phyloP scores from a whole-genome alignment of 2,113 vertebrate genomes.

The Clarias magur region DNA sequence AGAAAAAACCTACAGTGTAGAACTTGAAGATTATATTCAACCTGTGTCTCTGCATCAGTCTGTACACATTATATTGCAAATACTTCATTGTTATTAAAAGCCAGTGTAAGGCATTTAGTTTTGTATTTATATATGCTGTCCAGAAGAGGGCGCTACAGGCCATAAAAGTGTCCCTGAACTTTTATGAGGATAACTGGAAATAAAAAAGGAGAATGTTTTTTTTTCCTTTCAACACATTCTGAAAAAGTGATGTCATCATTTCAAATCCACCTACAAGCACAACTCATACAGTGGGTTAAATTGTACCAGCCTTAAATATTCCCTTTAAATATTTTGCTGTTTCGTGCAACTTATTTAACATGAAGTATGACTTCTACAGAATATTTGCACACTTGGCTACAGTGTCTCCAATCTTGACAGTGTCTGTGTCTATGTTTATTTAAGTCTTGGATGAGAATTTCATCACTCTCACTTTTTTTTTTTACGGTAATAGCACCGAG shows the following conservation, averaged over 20 bases:
- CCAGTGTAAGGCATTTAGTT: slow-evolving; percentile 40
- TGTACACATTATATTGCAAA: slow-evolving; percentile 21
- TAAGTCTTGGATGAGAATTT: slow-evolving; percentile 73
- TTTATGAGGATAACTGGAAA: slow-evolving; percentile 52
- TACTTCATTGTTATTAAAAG: slow-evolving; percentile 36
- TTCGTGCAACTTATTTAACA: neutral
- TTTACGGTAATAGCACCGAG: neutral
- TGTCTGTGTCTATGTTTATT: slow-evolving; percentile 68
- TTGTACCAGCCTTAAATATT: neutral
- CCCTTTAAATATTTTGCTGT: neutral
- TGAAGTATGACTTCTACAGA: neutral
- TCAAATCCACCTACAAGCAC: neutral
- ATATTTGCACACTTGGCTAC: slow-evolving; percentile 39
- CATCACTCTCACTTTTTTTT: slow-evolving; percentile 40
- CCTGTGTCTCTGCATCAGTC: slow-evolving; percentile 19
- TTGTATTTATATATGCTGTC: slow-evolving; percentile 20
- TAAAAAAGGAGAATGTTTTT: slow-evolving; percentile 52
- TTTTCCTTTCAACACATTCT: neutral
- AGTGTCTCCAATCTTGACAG: slow-evolving; percentile 47
- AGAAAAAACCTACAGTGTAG: neutral
- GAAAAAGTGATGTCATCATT: slow-evolving; percentile 24
- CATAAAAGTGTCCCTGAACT: slow-evolving; percentile 20
- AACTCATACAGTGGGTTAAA: neutral
- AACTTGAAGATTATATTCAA: slow-evolving; percentile 14
- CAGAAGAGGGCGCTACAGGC: slow-evolving; percentile 47